Evolutionary conservation across 2,888 invertebrate species (phyloP).

Genomic region (Pemphredon lugubris): DNA sequence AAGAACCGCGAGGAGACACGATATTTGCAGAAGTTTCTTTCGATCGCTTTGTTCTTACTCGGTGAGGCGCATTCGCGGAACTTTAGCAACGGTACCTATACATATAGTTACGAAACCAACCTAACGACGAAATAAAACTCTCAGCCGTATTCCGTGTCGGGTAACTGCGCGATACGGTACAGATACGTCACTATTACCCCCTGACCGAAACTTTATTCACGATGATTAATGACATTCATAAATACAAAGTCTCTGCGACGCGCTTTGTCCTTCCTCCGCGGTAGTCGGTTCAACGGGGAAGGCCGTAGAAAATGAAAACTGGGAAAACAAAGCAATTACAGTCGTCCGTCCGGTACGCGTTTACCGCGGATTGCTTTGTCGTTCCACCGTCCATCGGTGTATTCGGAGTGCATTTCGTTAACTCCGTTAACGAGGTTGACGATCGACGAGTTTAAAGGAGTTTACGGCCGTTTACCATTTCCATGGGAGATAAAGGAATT

Average conservation of each 20-base stretch:
- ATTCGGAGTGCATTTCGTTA: constrained; percentile 14
- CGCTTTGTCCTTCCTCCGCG: too few species aligned
- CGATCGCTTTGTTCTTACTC: too few species aligned
- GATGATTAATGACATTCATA: constrained; percentile 41
- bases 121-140: constrained; percentile 11
- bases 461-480: constrained; percentile 23
- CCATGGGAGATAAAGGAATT: constrained; percentile 23
- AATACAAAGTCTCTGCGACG: constrained; percentile 41
- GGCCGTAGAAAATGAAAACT: constrained; percentile 19
- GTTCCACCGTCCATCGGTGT: background rate
- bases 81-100: too few species aligned
- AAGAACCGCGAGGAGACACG: too few species aligned
- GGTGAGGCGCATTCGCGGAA: too few species aligned
- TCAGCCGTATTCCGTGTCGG: constrained; percentile 15
- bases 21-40: too few species aligned
- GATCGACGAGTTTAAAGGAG: constrained; percentile 3
- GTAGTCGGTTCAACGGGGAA: constrained; percentile 1
- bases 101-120: too few species aligned
- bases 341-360: background rate
- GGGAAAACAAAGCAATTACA: constrained; percentile 37
- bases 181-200: constrained; percentile 17
- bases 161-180: constrained; percentile 7
- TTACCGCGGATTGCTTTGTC: constrained; percentile 9
- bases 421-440: constrained; percentile 3
- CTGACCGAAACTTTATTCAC: constrained; percentile 22